Conservation (phyloP, 2,113 vertebrate species). For the Balaeniceps rex region DNA sequence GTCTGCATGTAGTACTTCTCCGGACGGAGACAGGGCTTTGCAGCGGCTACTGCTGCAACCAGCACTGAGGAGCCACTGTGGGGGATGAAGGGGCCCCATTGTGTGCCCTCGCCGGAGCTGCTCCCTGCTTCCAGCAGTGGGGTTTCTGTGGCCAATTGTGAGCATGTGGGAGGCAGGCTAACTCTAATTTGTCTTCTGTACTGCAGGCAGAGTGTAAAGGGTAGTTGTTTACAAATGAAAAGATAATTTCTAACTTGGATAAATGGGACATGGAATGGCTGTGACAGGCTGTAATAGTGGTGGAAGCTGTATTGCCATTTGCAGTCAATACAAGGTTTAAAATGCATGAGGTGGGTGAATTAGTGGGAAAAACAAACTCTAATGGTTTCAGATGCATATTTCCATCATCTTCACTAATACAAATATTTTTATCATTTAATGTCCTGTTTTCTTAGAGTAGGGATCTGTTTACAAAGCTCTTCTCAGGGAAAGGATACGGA, state of each 20-base stretch:
- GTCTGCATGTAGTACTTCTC: neutral
- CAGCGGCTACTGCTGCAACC: neutral
- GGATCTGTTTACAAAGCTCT: neutral
- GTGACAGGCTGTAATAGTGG: neutral
- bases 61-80: neutral
- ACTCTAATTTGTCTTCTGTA: neutral
- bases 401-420: neutral
- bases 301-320: neutral
- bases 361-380: neutral
- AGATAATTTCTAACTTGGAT: neutral
- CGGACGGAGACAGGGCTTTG: fast-evolving
- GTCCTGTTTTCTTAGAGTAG: neutral
- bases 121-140: neutral
- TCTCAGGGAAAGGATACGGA: neutral
- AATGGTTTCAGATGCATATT: neutral
- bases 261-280: neutral
- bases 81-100: neutral
- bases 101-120: neutral
- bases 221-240: conserved; percentile 5
- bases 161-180: neutral
- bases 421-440: neutral
- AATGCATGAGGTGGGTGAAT: neutral
- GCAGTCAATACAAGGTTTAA: neutral
- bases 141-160: neutral
- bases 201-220: neutral